Base-by-base conservation (phyloP, 2,113 vertebrate genomes). In the Lagopus leucura region DNA sequence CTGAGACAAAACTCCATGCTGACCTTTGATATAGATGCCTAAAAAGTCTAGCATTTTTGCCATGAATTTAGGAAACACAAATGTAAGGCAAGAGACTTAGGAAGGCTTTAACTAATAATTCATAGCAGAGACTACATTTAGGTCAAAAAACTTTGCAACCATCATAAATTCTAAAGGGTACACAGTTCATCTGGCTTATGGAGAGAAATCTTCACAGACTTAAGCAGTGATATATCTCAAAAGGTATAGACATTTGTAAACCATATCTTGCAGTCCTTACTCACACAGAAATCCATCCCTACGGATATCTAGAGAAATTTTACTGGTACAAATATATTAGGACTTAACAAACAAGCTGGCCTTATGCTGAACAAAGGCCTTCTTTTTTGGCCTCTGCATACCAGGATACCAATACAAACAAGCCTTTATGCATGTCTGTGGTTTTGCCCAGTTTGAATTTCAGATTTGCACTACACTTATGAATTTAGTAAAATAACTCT, bases 21-120 rank as follows among this genome's bases (percentile, higher is more conserved):
- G 69, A 93, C 36, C 47, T 92, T 93, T 78, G 28, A 94, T 92
- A 94, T 14, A 64, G 20, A 72, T 34, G 48, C 24, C 82, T 78
- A 67, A 71, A 77, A 78, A 54, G 48, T 28, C 48, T 19, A 75
- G 21, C 20, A 45, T 58, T 91, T 95, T 88, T 91, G 55, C 30
- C 34, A 52, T 27, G 43, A 74, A 48, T 75, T 77, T 86, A 91
- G 85, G 73, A 91, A 92, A 89, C 4, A 1, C 38, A 86, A 36
- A 36, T 38, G 18, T 66, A 78, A 81, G 64, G 82, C 30, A 73
- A 88, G 34, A 73, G 43, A 86, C 57, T 83, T 65, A 32, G 36
- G 57, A 88, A 48, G 27, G 36, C 47, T 88, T 86, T 75, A 6
- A n/a, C 12, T 65, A 94, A 67, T 88, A 94, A 95, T 69, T 67